Evolutionary conservation across 2,797 vertebrate genomes (phyloP).

Genomic region (Enteromius anoplus): DNA sequence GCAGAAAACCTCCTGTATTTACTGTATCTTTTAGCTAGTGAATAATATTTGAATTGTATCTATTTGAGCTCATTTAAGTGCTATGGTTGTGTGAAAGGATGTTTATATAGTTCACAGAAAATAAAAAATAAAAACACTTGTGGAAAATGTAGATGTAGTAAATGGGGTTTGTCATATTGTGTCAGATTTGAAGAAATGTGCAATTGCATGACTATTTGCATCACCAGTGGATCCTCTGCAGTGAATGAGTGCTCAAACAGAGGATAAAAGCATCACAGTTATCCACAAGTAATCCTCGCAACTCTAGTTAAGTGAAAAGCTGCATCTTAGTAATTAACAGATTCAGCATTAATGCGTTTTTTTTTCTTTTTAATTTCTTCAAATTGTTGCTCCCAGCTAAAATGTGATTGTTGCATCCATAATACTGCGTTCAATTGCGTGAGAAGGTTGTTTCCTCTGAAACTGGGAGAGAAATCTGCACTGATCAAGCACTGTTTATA

Average conservation of each 20-base stretch:
- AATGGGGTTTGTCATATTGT: neutral
- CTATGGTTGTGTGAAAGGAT: neutral
- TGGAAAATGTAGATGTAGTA: neutral
- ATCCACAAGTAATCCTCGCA: neutral
- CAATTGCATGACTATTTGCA: neutral
- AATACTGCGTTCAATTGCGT: neutral
- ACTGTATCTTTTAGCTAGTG: neutral
- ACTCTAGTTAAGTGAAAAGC: neutral
- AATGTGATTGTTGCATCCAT: neutral
- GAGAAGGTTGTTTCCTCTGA: neutral
- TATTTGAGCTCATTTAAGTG: neutral
- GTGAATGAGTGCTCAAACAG: neutral
- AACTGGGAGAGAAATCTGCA: neutral
- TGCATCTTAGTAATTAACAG: neutral
- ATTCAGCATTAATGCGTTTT: no score
- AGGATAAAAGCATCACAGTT: neutral
- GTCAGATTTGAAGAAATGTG: neutral
- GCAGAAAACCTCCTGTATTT: neutral
- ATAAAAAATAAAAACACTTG: neutral
- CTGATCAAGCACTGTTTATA: neutral
- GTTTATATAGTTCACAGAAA: neutral
- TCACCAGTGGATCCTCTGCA: neutral
- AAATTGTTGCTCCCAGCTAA: neutral
- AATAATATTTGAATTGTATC: neutral
- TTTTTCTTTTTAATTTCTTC: neutral